Conservation (phyloP, 1,140 invertebrate genomes). For the Cryptotermes secundus region DNA sequence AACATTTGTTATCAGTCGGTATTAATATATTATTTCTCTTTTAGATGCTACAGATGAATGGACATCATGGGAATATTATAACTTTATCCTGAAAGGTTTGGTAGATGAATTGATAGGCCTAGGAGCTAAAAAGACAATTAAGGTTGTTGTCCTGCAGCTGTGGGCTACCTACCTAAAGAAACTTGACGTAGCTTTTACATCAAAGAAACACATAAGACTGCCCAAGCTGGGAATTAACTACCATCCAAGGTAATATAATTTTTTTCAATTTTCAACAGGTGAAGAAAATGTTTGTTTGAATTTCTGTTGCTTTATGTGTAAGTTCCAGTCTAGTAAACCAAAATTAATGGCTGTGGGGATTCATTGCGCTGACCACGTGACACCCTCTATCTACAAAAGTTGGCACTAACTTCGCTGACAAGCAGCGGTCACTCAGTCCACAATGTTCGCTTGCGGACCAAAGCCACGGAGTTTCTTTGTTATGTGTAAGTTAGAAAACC, state of each 20-base stretch:
- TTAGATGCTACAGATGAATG: constrained; percentile 46
- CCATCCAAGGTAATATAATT: constrained; percentile 47
- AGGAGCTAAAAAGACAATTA: constrained; percentile 56
- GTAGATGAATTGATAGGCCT: constrained; percentile 59
- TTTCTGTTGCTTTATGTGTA: constrained; percentile 29
- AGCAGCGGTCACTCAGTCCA: too few relatives aligned
- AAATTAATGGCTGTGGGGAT: too few relatives aligned
- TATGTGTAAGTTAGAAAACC: constrained; percentile 32
- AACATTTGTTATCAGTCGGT: neutral
- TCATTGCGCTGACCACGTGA: too few relatives aligned
- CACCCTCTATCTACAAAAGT: too few relatives aligned
- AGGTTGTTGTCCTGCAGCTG: constrained; percentile 58
- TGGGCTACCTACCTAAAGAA: constrained; percentile 62
- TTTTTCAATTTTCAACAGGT: constrained; percentile 31
- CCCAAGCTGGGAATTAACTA: constrained; percentile 57
- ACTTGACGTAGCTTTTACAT: constrained; percentile 60
- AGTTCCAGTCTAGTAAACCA: too few relatives aligned
- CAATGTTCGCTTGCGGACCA: too few relatives aligned
- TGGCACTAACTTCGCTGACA: too few relatives aligned
- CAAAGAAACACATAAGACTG: constrained; percentile 45
- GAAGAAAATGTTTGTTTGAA: constrained; percentile 32
- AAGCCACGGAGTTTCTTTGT: too few relatives aligned
- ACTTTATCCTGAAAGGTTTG: constrained; percentile 61
- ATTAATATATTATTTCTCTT: constrained; percentile 31
- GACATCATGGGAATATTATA: constrained; percentile 66